Conservation (phyloP, 2,888 invertebrate genomes). For the Melangyna quadrimaculata region DNA sequence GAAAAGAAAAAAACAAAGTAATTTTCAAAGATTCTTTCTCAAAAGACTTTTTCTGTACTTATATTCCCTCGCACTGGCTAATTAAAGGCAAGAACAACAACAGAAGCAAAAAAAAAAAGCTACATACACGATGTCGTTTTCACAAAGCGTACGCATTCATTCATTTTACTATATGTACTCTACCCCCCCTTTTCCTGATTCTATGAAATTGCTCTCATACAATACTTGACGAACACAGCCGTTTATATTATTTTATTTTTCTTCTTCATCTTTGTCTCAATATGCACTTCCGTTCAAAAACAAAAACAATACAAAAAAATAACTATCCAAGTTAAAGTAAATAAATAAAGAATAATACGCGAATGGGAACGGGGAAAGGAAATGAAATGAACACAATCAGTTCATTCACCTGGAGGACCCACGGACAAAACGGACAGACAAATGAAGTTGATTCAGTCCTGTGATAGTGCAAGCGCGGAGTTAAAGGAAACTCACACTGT, state of each 20-base stretch:
- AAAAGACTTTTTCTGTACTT: background rate
- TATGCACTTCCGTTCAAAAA: conserved; percentile 66
- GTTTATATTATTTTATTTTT: conserved; percentile 38
- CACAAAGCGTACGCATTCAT: conserved; percentile 67
- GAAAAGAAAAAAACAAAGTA: conserved; percentile 6
- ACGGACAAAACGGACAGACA: conserved; percentile 18
- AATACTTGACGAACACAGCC: conserved; percentile 33
- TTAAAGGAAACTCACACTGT: conserved; percentile 36
- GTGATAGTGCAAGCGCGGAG: background rate
- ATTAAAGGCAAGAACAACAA: conserved; percentile 43
- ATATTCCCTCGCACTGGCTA: conserved; percentile 47
- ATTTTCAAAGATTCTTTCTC: conserved; percentile 28
- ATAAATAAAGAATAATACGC: conserved; percentile 50
- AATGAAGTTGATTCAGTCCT: conserved; percentile 38
- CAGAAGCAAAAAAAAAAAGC: conserved; percentile 11
- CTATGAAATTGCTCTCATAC: conserved; percentile 15
- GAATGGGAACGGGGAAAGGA: conserved; percentile 52
- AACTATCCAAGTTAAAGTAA: conserved; percentile 61
- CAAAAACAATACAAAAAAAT: conserved; percentile 9
- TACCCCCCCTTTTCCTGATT: background rate
- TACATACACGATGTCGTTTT: conserved; percentile 12
- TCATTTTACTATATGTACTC: conserved; percentile 48
- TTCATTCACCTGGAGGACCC: conserved; percentile 59
- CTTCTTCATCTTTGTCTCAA: conserved; percentile 41
- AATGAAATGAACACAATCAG: conserved; percentile 42